These are phyloP conservation scores for Rhagologus leucostigma DNA, from an alignment of 2,113 vertebrate species.

Conservation along the genomic window DNA sequence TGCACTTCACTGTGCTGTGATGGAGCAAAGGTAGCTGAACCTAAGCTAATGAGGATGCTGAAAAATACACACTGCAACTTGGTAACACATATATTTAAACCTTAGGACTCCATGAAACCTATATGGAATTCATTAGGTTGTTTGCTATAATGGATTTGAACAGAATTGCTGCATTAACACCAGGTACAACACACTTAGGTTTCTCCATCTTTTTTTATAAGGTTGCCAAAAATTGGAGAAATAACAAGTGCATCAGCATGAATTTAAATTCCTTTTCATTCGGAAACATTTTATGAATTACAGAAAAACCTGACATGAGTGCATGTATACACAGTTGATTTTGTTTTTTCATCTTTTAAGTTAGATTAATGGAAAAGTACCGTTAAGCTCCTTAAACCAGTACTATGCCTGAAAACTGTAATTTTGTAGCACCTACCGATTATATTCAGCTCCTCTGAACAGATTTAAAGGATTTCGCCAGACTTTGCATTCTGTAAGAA, in stretches of 20 bases:
- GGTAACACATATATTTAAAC: background rate
- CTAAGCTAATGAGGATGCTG: background rate
- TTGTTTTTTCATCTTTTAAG: background rate
- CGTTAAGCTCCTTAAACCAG: background rate
- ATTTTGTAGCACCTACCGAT: constrained; percentile 81
- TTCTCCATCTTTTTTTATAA: background rate
- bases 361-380: background rate
- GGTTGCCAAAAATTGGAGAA: background rate
- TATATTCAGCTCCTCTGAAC: constrained; percentile 97
- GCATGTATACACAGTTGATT: background rate
- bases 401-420: background rate
- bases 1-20: background rate
- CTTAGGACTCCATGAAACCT: background rate
- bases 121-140: background rate
- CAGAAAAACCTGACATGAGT: background rate
- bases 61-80: background rate
- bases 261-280: background rate
- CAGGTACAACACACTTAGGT: background rate
- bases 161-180: background rate
- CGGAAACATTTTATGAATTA: background rate
- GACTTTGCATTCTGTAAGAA: constrained; percentile 94
- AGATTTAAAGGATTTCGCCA: constrained; percentile 98
- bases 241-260: background rate
- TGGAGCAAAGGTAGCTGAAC: background rate
- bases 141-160: background rate